A percentile compares a stretch with the other conserved stretches of the same genome.
Evolutionary conservation across 2,113 vertebrate genomes (phyloP).

Genomic region (Bombycilla garrulus): DNA sequence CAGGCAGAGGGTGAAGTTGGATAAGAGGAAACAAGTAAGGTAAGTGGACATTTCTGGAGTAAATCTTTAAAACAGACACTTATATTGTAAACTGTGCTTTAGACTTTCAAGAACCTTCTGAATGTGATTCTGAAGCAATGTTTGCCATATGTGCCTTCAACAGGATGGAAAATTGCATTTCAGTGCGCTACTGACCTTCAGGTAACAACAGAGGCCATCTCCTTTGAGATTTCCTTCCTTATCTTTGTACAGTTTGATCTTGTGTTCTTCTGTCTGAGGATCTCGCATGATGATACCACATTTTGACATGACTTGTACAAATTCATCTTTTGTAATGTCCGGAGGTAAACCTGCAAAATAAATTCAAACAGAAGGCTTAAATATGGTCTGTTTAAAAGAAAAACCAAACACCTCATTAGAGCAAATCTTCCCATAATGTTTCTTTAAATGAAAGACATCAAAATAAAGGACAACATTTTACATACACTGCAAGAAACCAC

Average conservation of each 20-base stretch:
- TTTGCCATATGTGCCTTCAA: background rate
- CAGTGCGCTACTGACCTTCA: conserved; percentile 82
- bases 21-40: background rate
- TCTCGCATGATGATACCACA: conserved; percentile 95
- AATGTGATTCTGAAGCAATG: background rate
- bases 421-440: background rate
- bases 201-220: conserved; percentile 95
- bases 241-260: conserved; percentile 96
- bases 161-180: background rate
- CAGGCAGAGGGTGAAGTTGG: rapidly evolving
- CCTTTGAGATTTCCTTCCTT: conserved; percentile 93
- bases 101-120: background rate
- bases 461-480: background rate
- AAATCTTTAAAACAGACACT: background rate
- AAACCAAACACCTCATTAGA: background rate
- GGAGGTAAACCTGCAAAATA: conserved; percentile 85
- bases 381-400: background rate
- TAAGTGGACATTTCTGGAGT: background rate
- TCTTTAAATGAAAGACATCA: background rate
- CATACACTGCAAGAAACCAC: background rate
- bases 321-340: conserved; percentile 91
- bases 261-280: conserved; percentile 90
- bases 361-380: background rate
- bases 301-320: conserved; percentile 91
- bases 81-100: background rate